Percentiles rank a stretch among this genome's conserved stretches.
These are phyloP conservation scores for Karalla daura DNA, from an alignment of 2,797 vertebrate genomes.

Conservation along the genomic window DNA sequence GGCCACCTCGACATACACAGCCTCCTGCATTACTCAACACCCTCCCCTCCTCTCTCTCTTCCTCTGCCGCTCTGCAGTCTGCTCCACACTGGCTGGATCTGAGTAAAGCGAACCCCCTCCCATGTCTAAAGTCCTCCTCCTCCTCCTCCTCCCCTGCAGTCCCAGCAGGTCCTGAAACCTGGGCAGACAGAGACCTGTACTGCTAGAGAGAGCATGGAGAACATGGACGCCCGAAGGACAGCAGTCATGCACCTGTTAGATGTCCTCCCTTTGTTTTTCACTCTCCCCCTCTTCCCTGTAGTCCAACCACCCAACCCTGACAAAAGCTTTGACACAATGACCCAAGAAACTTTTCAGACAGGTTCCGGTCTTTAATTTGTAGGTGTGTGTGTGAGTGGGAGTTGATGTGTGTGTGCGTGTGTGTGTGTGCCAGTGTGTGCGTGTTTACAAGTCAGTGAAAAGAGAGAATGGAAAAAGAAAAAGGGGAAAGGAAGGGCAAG, in stretches of 20 bases:
- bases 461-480: conserved; percentile 28
- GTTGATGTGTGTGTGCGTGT: conserved; percentile 25
- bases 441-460: conserved; percentile 30
- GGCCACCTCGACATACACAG: conserved; percentile 34
- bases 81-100: conserved; percentile 49
- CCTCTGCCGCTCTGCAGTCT: conserved; percentile 30
- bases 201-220: conserved; percentile 60
- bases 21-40: conserved; percentile 61
- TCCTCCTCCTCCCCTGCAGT: conserved; percentile 40
- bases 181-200: conserved; percentile 65
- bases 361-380: conserved; percentile 38
- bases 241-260: conserved; percentile 74
- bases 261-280: conserved; percentile 59
- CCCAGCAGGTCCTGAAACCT: conserved; percentile 48
- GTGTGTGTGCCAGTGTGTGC: conserved; percentile 24
- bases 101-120: conserved; percentile 42
- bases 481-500: conserved; percentile 45
- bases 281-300: conserved; percentile 35
- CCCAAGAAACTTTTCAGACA: conserved; percentile 63
- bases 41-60: background rate
- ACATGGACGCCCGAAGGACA: conserved; percentile 67
- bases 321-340: conserved; percentile 67
- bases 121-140: no score
- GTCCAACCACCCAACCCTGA: conserved; percentile 49
- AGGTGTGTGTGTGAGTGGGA: conserved; percentile 20